Evolutionary conservation across 2,113 vertebrate genomes (phyloP).

Genomic region (Canis aureus): DNA sequence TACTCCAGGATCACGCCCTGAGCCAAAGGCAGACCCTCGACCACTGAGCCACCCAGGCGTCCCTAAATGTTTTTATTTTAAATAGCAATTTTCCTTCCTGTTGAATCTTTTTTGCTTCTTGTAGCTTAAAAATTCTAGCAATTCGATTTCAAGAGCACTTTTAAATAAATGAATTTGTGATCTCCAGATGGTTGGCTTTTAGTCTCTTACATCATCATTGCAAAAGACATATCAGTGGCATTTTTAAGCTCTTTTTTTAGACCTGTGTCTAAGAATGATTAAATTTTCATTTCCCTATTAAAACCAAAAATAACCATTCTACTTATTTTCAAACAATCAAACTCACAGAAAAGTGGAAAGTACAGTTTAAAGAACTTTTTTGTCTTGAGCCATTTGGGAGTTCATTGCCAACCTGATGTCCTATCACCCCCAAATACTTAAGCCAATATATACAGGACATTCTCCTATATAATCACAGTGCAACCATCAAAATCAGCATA

Average conservation of each 20-base stretch:
- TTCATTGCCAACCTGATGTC: background rate
- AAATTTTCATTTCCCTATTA: slow-evolving; percentile 52
- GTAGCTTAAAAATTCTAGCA: slow-evolving; percentile 21
- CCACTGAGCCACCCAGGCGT: no score
- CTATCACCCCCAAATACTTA: background rate
- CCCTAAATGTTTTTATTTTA: background rate
- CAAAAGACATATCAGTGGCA: slow-evolving; percentile 22
- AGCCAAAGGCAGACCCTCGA: no score
- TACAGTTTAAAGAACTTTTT: background rate
- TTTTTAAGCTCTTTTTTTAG: slow-evolving; percentile 61
- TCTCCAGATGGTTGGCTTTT: slow-evolving; percentile 42
- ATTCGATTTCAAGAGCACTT: slow-evolving; percentile 49
- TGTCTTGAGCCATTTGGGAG: slow-evolving; percentile 1
- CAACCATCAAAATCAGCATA: background rate
- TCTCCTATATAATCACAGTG: slow-evolving; percentile 7
- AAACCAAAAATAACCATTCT: slow-evolving; percentile 51
- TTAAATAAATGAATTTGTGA: slow-evolving; percentile 56
- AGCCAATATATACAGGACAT: background rate
- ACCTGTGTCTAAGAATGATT: slow-evolving; percentile 24
- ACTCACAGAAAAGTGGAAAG: background rate
- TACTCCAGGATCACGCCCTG: no score
- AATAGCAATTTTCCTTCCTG: background rate
- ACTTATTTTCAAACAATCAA: slow-evolving; percentile 52
- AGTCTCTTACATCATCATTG: slow-evolving; percentile 18
- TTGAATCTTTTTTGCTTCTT: slow-evolving; percentile 3